phyloP scores from a whole-genome alignment of 2,113 vertebrate species.

The Uria lomvia region DNA sequence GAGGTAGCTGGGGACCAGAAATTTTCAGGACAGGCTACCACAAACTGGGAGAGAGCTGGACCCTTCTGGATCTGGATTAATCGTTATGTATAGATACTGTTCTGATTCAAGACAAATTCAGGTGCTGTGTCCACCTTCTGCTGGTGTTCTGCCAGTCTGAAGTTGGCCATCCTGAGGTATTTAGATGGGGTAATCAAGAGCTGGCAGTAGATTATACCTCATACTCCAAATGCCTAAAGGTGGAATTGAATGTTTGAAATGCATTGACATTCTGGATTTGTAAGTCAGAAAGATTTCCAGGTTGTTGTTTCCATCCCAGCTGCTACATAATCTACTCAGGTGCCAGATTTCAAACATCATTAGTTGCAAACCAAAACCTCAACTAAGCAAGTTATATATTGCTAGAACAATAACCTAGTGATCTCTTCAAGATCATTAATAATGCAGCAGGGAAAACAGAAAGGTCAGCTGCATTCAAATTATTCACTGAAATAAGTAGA shows the following conservation, averaged over 20 bases:
- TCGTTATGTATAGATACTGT: neutral
- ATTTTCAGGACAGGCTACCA: neutral
- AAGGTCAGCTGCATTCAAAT: constrained; percentile 31
- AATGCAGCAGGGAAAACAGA: constrained; percentile 33
- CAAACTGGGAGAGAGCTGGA: neutral
- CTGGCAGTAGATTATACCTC: neutral
- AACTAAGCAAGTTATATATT: neutral
- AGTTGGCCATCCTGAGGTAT: neutral
- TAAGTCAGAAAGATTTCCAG: neutral
- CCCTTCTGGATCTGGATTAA: neutral
- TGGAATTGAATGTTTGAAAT: neutral
- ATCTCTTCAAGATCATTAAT: constrained; percentile 34
- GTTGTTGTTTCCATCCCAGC: neutral
- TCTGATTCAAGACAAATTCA: neutral
- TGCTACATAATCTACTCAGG: neutral
- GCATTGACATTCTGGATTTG: neutral
- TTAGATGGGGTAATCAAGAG: neutral
- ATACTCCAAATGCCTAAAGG: neutral
- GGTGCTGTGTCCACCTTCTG: neutral
- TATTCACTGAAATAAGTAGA: constrained; percentile 49
- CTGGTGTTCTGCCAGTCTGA: neutral
- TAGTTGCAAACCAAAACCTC: neutral
- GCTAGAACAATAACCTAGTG: constrained; percentile 4
- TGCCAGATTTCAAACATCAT: neutral
- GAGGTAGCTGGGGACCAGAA: neutral